A percentile compares a stretch with the other conserved stretches of the same genome.
These are phyloP conservation scores for Dasysyrphus tricinctus DNA, from an alignment of 2,888 invertebrate genomes.

Conservation along the genomic window DNA sequence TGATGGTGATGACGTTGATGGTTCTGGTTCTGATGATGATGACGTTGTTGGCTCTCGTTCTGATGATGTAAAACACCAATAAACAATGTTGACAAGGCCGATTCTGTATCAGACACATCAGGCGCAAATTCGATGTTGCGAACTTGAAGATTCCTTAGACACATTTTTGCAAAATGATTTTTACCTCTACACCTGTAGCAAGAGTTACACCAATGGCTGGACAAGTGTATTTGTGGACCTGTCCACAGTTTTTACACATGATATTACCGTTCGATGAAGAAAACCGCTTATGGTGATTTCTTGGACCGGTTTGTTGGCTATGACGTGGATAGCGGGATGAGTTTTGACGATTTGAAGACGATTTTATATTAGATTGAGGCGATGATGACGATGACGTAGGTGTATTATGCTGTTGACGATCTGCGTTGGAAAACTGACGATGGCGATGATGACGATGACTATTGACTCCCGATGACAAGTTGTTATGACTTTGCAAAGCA, in stretches of 20 bases:
- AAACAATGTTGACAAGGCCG: conserved; percentile 13
- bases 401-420: neutral
- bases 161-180: conserved; percentile 41
- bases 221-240: conserved; percentile 41
- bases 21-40: neutral
- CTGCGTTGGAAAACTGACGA: conserved; percentile 1
- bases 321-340: neutral
- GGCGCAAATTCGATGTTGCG: conserved; percentile 21
- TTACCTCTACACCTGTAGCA: conserved; percentile 26
- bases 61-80: conserved; percentile 1
- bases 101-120: conserved; percentile 9
- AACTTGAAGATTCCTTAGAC: conserved; percentile 7
- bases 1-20: too few species aligned
- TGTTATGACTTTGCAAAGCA: conserved; percentile 6
- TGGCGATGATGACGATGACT: conserved; percentile 13
- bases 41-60: conserved; percentile 10
- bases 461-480: neutral
- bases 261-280: conserved; percentile 27
- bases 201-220: conserved; percentile 33
- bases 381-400: conserved; percentile 19
- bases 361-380: conserved; percentile 3
- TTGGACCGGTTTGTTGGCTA: neutral
- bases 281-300: neutral
- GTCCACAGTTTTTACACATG: conserved; percentile 29
- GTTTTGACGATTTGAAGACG: conserved; percentile 13